Conservation (phyloP, 2,113 vertebrate genomes). For the Castor canadensis region DNA sequence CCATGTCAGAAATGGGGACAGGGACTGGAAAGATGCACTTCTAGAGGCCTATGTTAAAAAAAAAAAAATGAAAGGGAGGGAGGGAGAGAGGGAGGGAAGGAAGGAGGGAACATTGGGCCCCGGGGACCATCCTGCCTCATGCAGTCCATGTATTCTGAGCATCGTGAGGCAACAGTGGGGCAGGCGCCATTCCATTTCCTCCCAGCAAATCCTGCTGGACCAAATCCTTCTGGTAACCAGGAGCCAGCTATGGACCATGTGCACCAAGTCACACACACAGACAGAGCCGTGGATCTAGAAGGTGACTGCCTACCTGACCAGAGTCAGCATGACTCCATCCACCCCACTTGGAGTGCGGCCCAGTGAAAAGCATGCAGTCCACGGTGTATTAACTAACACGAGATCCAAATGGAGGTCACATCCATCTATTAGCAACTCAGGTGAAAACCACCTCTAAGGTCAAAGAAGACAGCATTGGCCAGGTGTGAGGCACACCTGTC, state of each 20-base stretch:
- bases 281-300: neutral
- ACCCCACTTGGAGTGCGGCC: neutral
- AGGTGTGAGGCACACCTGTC: too few species aligned
- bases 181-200: neutral
- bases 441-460: neutral
- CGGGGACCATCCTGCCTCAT: neutral
- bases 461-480: neutral
- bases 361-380: neutral
- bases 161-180: neutral
- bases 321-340: neutral
- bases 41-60: neutral
- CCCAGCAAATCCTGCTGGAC: neutral
- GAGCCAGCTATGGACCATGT: neutral
- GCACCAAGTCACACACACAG: neutral
- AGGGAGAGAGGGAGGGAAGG: slow-evolving; percentile 58
- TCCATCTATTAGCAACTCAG: neutral
- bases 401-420: neutral
- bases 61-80: neutral
- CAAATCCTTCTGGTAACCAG: slow-evolving; percentile 3
- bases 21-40: neutral
- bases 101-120: too few species aligned
- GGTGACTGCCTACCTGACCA: neutral
- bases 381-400: neutral
- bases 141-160: slow-evolving; percentile 59
- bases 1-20: neutral